Conservation (phyloP, 2,888 invertebrate species). For the Epiblema foenella region DNA sequence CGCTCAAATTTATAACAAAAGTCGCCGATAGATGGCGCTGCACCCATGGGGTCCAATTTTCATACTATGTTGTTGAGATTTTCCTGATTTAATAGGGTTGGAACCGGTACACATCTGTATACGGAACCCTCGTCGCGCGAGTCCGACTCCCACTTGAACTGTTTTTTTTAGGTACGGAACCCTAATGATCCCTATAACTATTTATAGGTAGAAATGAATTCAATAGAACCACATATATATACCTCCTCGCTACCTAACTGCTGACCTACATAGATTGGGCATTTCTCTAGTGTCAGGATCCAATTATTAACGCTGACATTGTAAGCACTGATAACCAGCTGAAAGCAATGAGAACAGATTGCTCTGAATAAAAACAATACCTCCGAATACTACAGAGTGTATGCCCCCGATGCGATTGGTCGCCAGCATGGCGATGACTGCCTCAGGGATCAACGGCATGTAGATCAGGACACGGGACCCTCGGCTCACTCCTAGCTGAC, state of each 20-base stretch:
- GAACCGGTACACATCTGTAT: too few relatives aligned
- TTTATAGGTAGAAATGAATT: background rate
- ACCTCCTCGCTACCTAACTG: too few relatives aligned
- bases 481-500: constrained; percentile 89
- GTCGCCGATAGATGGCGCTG: too few relatives aligned
- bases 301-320: background rate
- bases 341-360: background rate
- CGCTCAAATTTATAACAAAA: too few relatives aligned
- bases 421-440: constrained; percentile 95
- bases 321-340: background rate
- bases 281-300: background rate
- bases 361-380: constrained; percentile 64
- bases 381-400: constrained; percentile 98
- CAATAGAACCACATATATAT: background rate
- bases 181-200: too few relatives aligned
- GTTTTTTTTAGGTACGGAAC: too few relatives aligned
- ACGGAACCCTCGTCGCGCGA: too few relatives aligned
- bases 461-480: constrained; percentile 96
- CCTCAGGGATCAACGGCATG: constrained; percentile 97
- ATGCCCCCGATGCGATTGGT: constrained; percentile 94
- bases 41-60: too few relatives aligned
- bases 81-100: too few relatives aligned
- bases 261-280: background rate
- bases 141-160: too few relatives aligned
- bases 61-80: too few relatives aligned